Conservation (phyloP, 1,140 invertebrate species). For the Bombus haemorrhoidalis region DNA sequence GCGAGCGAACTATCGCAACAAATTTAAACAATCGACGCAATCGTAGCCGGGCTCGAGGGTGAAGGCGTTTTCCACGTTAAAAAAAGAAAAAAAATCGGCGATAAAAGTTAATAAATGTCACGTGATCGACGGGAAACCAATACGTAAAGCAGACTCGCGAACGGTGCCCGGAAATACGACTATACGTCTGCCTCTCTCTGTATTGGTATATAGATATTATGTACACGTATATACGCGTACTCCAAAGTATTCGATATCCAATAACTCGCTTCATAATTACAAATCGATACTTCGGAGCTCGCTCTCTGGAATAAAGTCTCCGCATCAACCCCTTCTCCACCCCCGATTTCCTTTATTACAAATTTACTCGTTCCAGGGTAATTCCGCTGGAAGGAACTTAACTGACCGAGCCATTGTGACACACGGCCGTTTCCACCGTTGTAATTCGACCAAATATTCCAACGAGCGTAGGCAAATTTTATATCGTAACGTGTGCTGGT, state of each 20-base stretch:
- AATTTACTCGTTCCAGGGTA: constrained; percentile 21
- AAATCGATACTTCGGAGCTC: constrained; percentile 34
- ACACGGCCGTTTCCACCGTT: not conserved
- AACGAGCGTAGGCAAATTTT: not conserved
- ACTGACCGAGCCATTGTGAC: constrained; percentile 5
- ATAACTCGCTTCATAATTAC: constrained; percentile 48
- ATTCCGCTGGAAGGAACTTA: constrained; percentile 21
- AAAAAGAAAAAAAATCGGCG: not conserved
- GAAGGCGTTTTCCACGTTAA: not conserved
- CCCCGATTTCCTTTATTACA: constrained; percentile 25
- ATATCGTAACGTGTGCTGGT: not conserved
- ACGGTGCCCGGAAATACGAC: constrained; percentile 3
- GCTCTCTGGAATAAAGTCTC: constrained; percentile 29
- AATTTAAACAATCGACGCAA: not conserved
- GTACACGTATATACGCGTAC: constrained; percentile 11
- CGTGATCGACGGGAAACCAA: constrained; percentile 28
- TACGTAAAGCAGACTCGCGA: not conserved
- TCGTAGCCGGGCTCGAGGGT: not conserved
- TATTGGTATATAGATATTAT: not conserved
- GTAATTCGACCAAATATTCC: constrained; percentile 1
- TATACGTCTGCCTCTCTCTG: not conserved
- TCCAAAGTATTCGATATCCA: constrained; percentile 45
- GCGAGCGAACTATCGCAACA: not conserved
- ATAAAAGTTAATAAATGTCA: constrained; percentile 35
- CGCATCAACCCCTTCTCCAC: not conserved